Evolutionary conservation across 2,888 invertebrate species (phyloP), one percentile per base, ranked within the genome.

Genomic region (Acronicta aceris): DNA sequence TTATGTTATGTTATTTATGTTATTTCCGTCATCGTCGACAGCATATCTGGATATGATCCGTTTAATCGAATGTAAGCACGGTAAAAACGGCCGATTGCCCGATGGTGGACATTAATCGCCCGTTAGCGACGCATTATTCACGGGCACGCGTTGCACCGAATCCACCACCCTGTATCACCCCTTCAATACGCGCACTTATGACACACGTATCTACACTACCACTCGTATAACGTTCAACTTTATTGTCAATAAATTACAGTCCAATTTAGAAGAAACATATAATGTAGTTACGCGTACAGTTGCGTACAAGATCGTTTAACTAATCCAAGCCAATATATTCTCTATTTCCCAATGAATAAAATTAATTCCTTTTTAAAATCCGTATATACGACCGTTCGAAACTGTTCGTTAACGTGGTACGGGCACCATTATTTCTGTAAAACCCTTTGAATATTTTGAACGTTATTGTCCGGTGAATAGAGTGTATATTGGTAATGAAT

Each of bases 51-150:
- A 71, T 63, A 65, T 71, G 70, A 71, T 73, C 67, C 64, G 73
- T 78, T 76, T 78, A 76, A 71, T 81, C 77, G 77, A 69, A 76
- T 56, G 71, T 76, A 79, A 76, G 77, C 76, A 70, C 75, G 74
- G 81, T 83, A 85, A 87, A 87, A 90, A 87, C 82, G 81, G 78
- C 79, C 83, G 85, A 88, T 89, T 85, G 82, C 78, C 76, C 82
- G 84, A 84, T 81, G 83, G 83, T 83, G 88, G 89, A 87, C 91
- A 89, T 92, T 94, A 94, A 94, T 93, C 93, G 93, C 84, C 89
- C 89, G 89, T 92, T 92, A 89, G 90, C 89, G 92, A 88, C 88
- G 86, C 91, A 94, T 94, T 94, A 94, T 94, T 94, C 94, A 93
- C 89, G 82, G 89, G 84, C 94, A 94, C 93, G 94, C 92, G 89